Conservation (phyloP, 1,140 invertebrate genomes). For the Halesus radiatus region DNA sequence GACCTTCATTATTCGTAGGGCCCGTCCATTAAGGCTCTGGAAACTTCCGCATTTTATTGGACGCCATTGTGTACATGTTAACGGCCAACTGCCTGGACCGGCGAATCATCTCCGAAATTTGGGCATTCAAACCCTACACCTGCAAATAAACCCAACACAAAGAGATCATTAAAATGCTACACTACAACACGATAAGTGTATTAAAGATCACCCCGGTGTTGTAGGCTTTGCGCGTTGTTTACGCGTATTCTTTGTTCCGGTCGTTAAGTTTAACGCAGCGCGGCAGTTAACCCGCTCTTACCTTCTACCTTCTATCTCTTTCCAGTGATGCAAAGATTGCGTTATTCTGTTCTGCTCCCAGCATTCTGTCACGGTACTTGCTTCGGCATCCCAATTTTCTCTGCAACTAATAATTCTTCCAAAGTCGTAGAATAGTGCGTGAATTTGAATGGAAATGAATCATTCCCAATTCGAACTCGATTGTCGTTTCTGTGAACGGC, state of each 20-base stretch:
- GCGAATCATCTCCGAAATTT: slow-evolving; percentile 21
- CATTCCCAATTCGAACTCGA: neutral
- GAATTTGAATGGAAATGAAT: neutral
- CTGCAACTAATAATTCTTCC: neutral
- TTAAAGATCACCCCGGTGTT: slow-evolving; percentile 17
- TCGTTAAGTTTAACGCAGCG: neutral
- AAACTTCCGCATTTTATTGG: slow-evolving; percentile 35
- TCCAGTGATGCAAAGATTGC: slow-evolving; percentile 13
- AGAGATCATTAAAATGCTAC: slow-evolving; percentile 42
- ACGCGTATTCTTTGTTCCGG: slow-evolving; percentile 37
- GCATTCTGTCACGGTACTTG: slow-evolving; percentile 16
- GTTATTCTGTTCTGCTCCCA: slow-evolving; percentile 10
- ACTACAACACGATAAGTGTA: slow-evolving; percentile 9
- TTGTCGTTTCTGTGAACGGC: slow-evolving; percentile 14
- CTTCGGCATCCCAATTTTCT: neutral
- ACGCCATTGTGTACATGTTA: slow-evolving; percentile 25
- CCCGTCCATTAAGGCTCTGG: slow-evolving; percentile 11
- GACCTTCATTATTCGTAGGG: slow-evolving; percentile 9
- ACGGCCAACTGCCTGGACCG: slow-evolving; percentile 26
- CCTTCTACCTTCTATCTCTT: slow-evolving; percentile 2
- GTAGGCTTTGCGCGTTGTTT: slow-evolving; percentile 14
- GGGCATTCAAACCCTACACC: slow-evolving; percentile 14
- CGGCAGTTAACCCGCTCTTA: neutral
- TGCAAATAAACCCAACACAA: slow-evolving; percentile 37
- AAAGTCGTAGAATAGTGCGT: neutral